phyloP scores from a whole-genome alignment of 2,113 vertebrate species.

The Chauna torquata region DNA sequence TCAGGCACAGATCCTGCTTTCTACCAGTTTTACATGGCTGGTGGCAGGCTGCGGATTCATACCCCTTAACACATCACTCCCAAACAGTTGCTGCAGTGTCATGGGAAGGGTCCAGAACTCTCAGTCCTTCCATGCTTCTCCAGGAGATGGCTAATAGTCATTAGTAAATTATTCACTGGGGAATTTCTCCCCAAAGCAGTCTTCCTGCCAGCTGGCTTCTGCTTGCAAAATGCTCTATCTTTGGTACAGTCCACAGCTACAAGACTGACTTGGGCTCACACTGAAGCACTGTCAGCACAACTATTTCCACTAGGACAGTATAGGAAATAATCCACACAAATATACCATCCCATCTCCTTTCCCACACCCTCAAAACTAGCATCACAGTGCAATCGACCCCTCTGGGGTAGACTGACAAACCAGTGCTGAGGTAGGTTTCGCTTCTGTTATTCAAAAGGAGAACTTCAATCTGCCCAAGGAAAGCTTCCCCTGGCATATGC shows the following conservation, averaged over 20 bases:
- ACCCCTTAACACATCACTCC: not conserved
- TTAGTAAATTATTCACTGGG: not conserved
- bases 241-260: not conserved
- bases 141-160: not conserved
- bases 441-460: not conserved
- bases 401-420: not conserved
- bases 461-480: not conserved
- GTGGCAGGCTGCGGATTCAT: rapidly evolving
- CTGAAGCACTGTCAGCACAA: not conserved
- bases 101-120: not conserved
- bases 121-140: not conserved
- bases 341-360: not conserved
- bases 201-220: not conserved
- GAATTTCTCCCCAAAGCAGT: not conserved
- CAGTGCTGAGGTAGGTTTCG: not conserved
- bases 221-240: not conserved
- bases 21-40: rapidly evolving
- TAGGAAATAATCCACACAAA: not conserved
- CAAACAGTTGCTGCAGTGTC: rapidly evolving
- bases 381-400: not conserved
- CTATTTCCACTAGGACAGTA: not conserved
- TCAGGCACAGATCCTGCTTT: not conserved
- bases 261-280: not conserved
- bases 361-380: not conserved
- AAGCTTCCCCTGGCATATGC: not conserved